phyloP scores from a whole-genome alignment of 2,888 invertebrate species.

The Diaprepes abbreviatus region DNA sequence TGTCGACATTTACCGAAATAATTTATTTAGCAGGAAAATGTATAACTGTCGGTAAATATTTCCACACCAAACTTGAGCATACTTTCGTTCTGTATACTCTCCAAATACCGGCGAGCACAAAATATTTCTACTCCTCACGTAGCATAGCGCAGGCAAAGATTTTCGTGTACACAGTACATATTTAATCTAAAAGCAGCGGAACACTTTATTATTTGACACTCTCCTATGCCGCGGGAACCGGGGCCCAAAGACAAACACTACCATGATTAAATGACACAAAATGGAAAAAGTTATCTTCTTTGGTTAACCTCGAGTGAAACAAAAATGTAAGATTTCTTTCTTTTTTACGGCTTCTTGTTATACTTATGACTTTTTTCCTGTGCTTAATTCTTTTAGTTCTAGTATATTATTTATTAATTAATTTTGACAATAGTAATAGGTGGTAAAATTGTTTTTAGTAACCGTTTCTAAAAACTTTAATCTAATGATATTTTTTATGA shows the following conservation, averaged over 20 bases:
- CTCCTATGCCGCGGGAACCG: conserved; percentile 45
- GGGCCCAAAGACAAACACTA: conserved; percentile 40
- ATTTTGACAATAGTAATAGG: too few relatives aligned
- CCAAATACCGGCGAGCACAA: conserved; percentile 65
- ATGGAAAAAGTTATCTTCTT: conserved; percentile 8
- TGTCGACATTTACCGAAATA: conserved; percentile 69
- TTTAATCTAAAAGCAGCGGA: conserved; percentile 60
- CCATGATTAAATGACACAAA: conserved; percentile 33
- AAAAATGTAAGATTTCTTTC: too few relatives aligned
- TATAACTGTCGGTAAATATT: conserved; percentile 70
- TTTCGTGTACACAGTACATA: conserved; percentile 64
- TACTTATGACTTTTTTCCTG: too few relatives aligned
- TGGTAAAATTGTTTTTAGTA: too few relatives aligned
- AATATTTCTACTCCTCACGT: conserved; percentile 64
- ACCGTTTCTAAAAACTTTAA: too few relatives aligned
- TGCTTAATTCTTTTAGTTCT: too few relatives aligned
- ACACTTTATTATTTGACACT: conserved; percentile 63
- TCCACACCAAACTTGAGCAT: conserved; percentile 67
- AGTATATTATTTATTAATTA: too few relatives aligned
- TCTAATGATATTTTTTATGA: too few relatives aligned
- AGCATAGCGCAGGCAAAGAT: conserved; percentile 63
- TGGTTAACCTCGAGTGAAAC: too few relatives aligned
- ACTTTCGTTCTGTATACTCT: conserved; percentile 67
- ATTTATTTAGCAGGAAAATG: conserved; percentile 70
- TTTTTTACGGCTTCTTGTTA: too few relatives aligned